Percentiles rank a stretch among this genome's conserved stretches.
Evolutionary conservation across 2,888 invertebrate genomes (phyloP).

Genomic region (Eristalis arbustorum): DNA sequence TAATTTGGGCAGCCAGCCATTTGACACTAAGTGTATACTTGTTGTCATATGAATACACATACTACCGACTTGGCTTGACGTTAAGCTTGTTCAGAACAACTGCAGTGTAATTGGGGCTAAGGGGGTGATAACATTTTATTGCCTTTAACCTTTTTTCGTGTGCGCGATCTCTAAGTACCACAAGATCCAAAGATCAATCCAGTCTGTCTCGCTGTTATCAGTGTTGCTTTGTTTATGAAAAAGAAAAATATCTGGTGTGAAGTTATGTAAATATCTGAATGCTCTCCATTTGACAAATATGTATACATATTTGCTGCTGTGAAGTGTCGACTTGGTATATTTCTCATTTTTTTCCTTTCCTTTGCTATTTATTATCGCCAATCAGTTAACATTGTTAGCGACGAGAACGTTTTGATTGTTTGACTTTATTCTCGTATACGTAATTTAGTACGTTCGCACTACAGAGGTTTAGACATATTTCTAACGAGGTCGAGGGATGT

Average conservation of each 20-base stretch:
- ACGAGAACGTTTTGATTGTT: conserved; percentile 1
- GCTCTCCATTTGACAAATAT: background rate
- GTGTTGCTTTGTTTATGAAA: background rate
- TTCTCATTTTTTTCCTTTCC: background rate
- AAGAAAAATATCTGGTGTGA: background rate
- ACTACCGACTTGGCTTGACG: background rate
- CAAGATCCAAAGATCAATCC: conserved; percentile 27
- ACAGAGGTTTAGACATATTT: background rate
- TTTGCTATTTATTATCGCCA: background rate
- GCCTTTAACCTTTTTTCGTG: conserved; percentile 30
- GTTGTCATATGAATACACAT: background rate
- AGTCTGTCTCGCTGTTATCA: conserved; percentile 27
- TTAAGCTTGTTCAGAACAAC: conserved; percentile 1
- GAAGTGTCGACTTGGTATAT: background rate
- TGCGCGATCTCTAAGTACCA: conserved; percentile 25
- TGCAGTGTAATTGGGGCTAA: conserved; percentile 22
- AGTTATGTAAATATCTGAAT: conserved; percentile 8
- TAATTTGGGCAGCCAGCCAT: conserved; percentile 11
- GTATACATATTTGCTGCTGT: background rate
- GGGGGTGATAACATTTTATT: conserved; percentile 31
- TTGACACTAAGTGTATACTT: background rate
- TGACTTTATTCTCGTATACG: background rate
- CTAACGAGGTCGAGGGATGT: background rate
- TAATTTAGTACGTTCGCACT: background rate
- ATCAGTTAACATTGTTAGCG: conserved; percentile 23